Evolutionary conservation across 2,888 invertebrate species (phyloP), one percentile per base, ranked within the genome.

Genomic region (Orthonevra nobilis): DNA sequence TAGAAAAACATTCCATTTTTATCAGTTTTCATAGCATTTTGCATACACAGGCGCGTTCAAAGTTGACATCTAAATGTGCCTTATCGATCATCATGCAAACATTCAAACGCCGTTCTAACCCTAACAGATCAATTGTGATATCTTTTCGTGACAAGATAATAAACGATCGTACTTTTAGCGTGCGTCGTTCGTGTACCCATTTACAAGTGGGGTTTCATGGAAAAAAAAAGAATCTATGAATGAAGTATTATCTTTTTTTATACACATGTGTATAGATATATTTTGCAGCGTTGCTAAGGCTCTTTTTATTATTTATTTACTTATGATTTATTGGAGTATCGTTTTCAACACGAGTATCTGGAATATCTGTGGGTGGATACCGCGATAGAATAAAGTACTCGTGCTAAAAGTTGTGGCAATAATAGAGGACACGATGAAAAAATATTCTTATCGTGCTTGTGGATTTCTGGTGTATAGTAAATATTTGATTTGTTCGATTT

Each of bases 121-220:
- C 48, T 50, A 50, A 44, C 17, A 19, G 17, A 66, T 52, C 64
- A 23, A 32, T 72, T 46, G 48, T 36, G 44, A 48, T 73, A 73
- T 50, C 50, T 40, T n/a, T 17, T 7, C 36, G 12, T 12, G 14
- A 17, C 6, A 4, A 40, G 50, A 70, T 61, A 70, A 36, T 5
- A 15, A 42, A 28, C 36, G 52, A 52, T 56, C 73, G 36, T 52
- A 66, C 73, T 74, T 74, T 74, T 74, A 68, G 73, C 73, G 52
- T 40, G 68, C 68, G 74, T 44, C 60, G 38, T 68, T 68, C 61
- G 46, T 23, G 52, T 36, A 52, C 14, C 15, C 26, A 28, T 20
- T 12, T 26, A 38, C 46, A 46, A 52, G 42, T 44, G 28, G 44
- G 32, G 60, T 50, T 9, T 32, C 42, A 26, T n/a, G 2, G 17